A percentile compares a stretch with the other conserved stretches of the same genome.
These are phyloP conservation scores for Lysiphlebus fabarum DNA, from an alignment of 1,140 invertebrate species.

Conservation along the genomic window DNA sequence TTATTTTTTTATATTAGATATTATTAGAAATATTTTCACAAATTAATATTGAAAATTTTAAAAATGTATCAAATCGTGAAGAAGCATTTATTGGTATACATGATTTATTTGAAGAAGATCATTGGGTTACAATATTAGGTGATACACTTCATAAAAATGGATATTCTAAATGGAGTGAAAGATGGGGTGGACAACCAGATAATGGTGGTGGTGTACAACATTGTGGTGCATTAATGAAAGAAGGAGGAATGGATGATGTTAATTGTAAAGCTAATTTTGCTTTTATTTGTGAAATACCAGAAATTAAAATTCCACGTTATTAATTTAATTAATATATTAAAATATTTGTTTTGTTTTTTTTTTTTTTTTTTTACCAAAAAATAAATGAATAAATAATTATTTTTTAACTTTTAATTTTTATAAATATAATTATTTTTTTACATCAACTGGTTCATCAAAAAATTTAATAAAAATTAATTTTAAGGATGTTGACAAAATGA, in stretches of 20 bases:
- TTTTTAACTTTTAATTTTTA: too few species aligned
- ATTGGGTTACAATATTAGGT: slow-evolving; percentile 48
- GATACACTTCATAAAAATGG: slow-evolving; percentile 48
- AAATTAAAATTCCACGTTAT: slow-evolving; percentile 26
- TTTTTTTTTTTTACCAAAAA: slow-evolving; percentile 7
- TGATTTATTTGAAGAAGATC: slow-evolving; percentile 46
- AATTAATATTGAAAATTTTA: slow-evolving; percentile 30
- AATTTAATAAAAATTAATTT: too few species aligned
- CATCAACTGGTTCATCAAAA: too few species aligned
- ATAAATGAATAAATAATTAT: too few species aligned
- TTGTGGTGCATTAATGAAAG: slow-evolving; percentile 45
- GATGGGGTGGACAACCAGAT: slow-evolving; percentile 49
- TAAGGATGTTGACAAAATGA: too few species aligned
- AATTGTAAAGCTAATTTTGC: slow-evolving; percentile 41
- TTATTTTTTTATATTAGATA: slow-evolving; percentile 29
- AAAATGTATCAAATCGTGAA: slow-evolving; percentile 33
- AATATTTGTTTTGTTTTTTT: too few species aligned
- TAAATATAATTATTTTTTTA: too few species aligned
- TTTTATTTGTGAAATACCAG: slow-evolving; percentile 46
- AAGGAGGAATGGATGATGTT: slow-evolving; percentile 47
- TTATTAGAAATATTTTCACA: slow-evolving; percentile 43
- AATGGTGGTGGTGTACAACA: slow-evolving; percentile 47
- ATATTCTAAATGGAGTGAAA: slow-evolving; percentile 46
- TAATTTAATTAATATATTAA: slow-evolving; percentile 1
- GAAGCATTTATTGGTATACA: slow-evolving; percentile 48